Evolutionary conservation across 2,113 vertebrate genomes (phyloP).

Genomic region (human): DNA sequence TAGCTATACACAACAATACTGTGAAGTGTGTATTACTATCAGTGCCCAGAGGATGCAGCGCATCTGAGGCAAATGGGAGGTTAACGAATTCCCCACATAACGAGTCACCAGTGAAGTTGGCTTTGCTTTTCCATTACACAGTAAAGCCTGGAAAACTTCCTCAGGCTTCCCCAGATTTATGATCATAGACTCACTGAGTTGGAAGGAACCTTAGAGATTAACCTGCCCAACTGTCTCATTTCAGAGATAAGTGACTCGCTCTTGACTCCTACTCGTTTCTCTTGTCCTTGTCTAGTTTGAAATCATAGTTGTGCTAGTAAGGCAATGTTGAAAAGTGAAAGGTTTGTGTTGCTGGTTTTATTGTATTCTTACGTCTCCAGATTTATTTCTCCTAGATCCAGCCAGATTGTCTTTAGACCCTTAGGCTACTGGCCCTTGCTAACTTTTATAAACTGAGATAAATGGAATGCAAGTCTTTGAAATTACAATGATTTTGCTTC

Average conservation of each 20-base stretch:
- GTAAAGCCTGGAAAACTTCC: neutral
- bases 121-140: neutral
- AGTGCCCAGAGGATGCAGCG: neutral
- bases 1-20: neutral
- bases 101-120: neutral
- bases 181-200: neutral
- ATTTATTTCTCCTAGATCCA: neutral
- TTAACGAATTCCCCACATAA: neutral
- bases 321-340: neutral
- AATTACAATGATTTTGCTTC: conserved; percentile 13
- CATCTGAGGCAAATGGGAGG: neutral
- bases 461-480: neutral
- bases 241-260: neutral
- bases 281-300: neutral
- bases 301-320: neutral
- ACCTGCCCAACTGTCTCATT: neutral
- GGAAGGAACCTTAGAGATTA: neutral
- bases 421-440: neutral
- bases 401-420: neutral
- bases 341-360: neutral
- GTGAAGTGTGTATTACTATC: neutral
- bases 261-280: neutral
- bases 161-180: neutral
- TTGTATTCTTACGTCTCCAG: neutral
- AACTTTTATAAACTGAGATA: neutral